Evolutionary conservation across 2,797 vertebrate genomes (phyloP).

Genomic region (Tapirus indicus): DNA sequence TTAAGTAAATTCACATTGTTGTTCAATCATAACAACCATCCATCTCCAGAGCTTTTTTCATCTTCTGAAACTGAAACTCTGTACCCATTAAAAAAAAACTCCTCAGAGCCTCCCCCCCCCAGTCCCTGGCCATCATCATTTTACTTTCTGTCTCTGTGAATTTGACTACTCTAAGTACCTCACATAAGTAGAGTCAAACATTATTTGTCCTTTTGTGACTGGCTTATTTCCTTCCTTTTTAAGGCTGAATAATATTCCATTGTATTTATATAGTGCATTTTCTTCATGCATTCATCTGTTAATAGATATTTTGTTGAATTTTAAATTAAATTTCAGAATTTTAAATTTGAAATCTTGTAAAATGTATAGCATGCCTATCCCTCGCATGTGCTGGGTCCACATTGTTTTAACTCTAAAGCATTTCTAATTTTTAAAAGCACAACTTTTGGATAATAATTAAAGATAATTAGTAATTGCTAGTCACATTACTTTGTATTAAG

Average conservation of each 20-base stretch:
- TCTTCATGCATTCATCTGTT: background rate
- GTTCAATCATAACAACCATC: background rate
- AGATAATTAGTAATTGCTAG: background rate
- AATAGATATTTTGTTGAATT: background rate
- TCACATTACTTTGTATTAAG: background rate
- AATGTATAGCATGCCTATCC: background rate
- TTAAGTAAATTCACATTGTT: background rate
- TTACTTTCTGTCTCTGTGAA: background rate
- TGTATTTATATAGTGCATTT: background rate
- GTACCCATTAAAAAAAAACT: background rate
- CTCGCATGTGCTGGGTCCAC: fast-evolving
- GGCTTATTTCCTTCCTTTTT: background rate
- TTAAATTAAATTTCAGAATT: background rate
- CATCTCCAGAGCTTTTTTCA: background rate
- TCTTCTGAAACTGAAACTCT: background rate
- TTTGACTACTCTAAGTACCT: background rate
- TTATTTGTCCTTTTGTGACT: background rate
- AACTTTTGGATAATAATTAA: background rate
- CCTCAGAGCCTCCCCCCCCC: fast-evolving
- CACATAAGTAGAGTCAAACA: background rate
- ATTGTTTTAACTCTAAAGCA: background rate
- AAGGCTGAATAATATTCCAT: background rate
- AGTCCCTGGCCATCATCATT: background rate
- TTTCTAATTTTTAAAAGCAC: background rate
- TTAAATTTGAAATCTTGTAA: background rate